Conservation (phyloP, 2,797 vertebrate genomes). For the Anolis apletophallus region DNA sequence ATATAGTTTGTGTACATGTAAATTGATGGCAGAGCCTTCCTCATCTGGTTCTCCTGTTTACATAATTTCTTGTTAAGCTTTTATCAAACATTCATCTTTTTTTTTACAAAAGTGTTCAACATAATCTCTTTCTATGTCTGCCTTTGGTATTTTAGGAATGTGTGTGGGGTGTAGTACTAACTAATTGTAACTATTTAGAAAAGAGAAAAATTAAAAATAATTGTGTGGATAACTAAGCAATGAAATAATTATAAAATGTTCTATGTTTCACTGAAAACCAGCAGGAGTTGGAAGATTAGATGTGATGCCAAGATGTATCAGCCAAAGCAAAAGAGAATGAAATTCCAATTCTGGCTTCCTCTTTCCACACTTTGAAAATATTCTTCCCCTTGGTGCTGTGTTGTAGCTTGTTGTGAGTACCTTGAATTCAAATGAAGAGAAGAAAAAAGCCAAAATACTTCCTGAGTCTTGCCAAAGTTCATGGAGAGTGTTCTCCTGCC, state of each 20-base stretch:
- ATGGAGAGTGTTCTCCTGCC: slow-evolving; percentile 50
- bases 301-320: slow-evolving; percentile 59
- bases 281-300: slow-evolving; percentile 67
- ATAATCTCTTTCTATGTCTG: neutral
- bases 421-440: slow-evolving; percentile 59
- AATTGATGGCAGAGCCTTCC: no score
- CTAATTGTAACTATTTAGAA: slow-evolving; percentile 28
- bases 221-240: slow-evolving; percentile 56
- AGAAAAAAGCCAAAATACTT: slow-evolving; percentile 40
- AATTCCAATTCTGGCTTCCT: slow-evolving; percentile 60
- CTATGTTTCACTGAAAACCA: slow-evolving; percentile 65
- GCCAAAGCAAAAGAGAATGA: slow-evolving; percentile 60
- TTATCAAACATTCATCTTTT: no score
- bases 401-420: slow-evolving; percentile 66
- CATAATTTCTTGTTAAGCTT: no score
- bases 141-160: neutral
- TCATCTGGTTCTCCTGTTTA: no score
- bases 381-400: slow-evolving; percentile 22
- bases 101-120: no score
- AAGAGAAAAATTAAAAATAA: slow-evolving; percentile 63
- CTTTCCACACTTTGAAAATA: slow-evolving; percentile 69
- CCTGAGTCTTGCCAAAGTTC: slow-evolving; percentile 54
- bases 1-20: no score
- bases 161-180: neutral
- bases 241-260: slow-evolving; percentile 72